Evolutionary conservation across 2,113 vertebrate genomes (phyloP), one percentile per base, ranked within the genome.

Genomic region (Oryzias javanicus): DNA sequence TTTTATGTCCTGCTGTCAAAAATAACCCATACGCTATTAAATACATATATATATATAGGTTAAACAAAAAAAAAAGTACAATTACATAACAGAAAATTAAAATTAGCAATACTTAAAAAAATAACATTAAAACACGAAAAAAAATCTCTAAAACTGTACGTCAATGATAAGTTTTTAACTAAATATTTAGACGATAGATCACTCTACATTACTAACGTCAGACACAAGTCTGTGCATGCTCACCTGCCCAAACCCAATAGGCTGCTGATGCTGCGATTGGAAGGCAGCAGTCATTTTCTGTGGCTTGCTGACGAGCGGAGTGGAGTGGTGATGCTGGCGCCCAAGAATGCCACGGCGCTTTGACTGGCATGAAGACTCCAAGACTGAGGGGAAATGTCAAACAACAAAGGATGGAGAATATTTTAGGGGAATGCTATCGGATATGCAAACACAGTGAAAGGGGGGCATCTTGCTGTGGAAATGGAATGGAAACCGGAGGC

Each of bases 161-260:
- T 15, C 25, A 5, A 25, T 25, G 13, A 46, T 18, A n/a, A 17
- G 16, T 8, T 4, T n/a, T 18, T n/a, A 45, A 45, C 5, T 17
- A 18, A 46, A 46, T 12, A 35, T 12, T 10, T 35, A 35, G 35
- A 35, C 8, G 12, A 1, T 35, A 3, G 35, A 35, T 35, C 10
- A 35, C 12, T 35, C 35, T 12, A 35, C 3, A 8, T 35, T 10
- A 35, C 35, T 35, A 12, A 35, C 10, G 8, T 35, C 35, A 35
- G 35, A 35, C 35, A 35, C 29, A 35, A 12, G 29, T 2, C 29
- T 35, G 29, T 10, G 29, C 12, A 35, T 56, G 29, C 83, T 42
- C 62, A 99, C 97, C 94, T 98, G 96, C 87, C 94, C 94, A 87
- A 95, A 98, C 86, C 91, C 92, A 54, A 92, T 81, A 45, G 94